Conservation (phyloP, 2,797 vertebrate species). For the Ctenochaetus hawaiiensis region DNA sequence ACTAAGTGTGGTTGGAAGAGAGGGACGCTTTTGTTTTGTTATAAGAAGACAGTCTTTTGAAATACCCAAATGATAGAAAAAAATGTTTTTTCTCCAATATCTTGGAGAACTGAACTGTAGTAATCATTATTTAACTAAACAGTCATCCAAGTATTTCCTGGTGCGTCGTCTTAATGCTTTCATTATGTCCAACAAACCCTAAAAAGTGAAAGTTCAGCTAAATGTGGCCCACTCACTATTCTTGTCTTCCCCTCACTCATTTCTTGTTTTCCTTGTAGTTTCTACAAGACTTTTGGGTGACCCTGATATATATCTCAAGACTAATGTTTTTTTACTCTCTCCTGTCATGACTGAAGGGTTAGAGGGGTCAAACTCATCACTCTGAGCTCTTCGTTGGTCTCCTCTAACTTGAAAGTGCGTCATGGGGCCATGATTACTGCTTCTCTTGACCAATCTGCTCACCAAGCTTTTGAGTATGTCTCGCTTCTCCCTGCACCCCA, state of each 20-base stretch:
- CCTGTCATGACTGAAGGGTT: slow-evolving; percentile 21
- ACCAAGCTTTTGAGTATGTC: slow-evolving; percentile 24
- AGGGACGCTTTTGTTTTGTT: not conserved
- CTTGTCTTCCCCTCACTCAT: slow-evolving; percentile 39
- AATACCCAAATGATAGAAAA: not conserved
- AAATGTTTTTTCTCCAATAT: too few species aligned
- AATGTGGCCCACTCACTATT: slow-evolving; percentile 41
- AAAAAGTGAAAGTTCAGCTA: slow-evolving; percentile 23
- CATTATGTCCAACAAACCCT: slow-evolving; percentile 35
- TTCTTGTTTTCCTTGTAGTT: slow-evolving; percentile 19
- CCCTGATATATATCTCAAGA: slow-evolving; percentile 25
- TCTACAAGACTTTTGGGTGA: slow-evolving; percentile 27
- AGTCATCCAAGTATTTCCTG: slow-evolving; percentile 41
- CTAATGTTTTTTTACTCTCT: slow-evolving; percentile 16
- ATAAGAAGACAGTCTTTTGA: not conserved
- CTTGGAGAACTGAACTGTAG: too few species aligned
- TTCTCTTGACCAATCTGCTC: slow-evolving; percentile 27
- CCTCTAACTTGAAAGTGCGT: slow-evolving; percentile 22
- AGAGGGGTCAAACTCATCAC: slow-evolving; percentile 31
- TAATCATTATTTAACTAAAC: slow-evolving; percentile 40
- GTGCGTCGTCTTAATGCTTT: slow-evolving; percentile 43
- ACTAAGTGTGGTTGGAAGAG: not conserved
- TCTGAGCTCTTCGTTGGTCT: slow-evolving; percentile 28
- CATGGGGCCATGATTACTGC: slow-evolving; percentile 40
- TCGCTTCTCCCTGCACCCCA: not conserved